These are phyloP conservation scores for Chrysochloris asiatica DNA, from an alignment of 2,113 vertebrate species.

Conservation along the genomic window DNA sequence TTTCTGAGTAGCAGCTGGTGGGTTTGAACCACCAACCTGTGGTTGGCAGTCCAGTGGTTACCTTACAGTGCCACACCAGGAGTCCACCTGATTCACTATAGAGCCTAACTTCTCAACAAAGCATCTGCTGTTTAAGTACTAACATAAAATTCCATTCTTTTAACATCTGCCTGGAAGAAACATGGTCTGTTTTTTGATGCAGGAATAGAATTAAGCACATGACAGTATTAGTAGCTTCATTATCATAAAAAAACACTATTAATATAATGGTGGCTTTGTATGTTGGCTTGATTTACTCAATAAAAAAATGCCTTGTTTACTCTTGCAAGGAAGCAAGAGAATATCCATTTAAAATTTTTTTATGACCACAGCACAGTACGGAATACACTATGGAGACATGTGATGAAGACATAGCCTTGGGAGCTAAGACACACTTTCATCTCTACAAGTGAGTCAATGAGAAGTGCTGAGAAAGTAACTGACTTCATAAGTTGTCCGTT, in stretches of 20 bases:
- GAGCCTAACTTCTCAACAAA: conserved; percentile 52
- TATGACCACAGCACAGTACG: background rate
- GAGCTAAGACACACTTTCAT: background rate
- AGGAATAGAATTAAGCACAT: conserved; percentile 42
- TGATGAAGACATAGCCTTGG: background rate
- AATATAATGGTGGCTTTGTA: conserved; percentile 37
- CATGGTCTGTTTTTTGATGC: conserved; percentile 27
- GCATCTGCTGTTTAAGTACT: conserved; percentile 40
- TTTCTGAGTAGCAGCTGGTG: no score
- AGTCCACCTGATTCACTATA: background rate
- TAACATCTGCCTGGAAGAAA: conserved; percentile 35
- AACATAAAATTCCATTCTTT: conserved; percentile 29
- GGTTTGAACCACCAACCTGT: no score
- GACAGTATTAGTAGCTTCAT: conserved; percentile 30
- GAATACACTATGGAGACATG: background rate
- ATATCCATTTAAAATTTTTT: background rate
- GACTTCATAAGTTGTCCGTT: background rate
- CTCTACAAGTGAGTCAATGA: background rate
- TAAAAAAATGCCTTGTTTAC: background rate
- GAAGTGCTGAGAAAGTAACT: background rate
- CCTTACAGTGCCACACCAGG: no score
- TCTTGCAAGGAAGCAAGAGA: background rate
- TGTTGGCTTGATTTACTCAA: background rate
- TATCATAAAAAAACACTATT: background rate
- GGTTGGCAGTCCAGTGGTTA: no score